These are phyloP conservation scores for Drosophila differens DNA, from an alignment of 2,888 invertebrate species.

Conservation along the genomic window DNA sequence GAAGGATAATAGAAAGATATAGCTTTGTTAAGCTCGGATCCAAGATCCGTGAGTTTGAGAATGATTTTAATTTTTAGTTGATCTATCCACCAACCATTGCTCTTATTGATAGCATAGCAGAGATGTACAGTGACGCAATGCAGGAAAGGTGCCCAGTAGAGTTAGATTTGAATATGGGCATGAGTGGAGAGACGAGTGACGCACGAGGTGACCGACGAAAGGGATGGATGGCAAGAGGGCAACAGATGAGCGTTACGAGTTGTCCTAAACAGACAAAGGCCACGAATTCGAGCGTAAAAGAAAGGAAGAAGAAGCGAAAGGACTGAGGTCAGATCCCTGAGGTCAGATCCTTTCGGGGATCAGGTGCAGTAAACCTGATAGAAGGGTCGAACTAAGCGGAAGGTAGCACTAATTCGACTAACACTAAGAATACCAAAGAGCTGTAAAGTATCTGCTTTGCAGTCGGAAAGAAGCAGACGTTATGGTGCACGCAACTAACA, in stretches of 20 bases:
- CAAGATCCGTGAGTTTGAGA: background rate
- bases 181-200: background rate
- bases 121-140: background rate
- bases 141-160: background rate
- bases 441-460: too few species aligned
- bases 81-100: too few species aligned
- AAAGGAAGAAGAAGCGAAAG: background rate
- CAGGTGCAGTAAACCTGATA: background rate
- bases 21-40: background rate
- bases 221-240: background rate
- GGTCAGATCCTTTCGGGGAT: too few species aligned
- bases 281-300: too few species aligned
- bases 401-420: too few species aligned
- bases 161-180: background rate
- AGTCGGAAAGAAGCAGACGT: too few species aligned
- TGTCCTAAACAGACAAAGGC: too few species aligned
- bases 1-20: background rate
- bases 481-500: too few species aligned
- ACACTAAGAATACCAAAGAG: too few species aligned
- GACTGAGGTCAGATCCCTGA: background rate
- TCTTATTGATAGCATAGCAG: too few species aligned
- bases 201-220: background rate
- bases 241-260: too few species aligned
- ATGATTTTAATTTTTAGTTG: background rate
- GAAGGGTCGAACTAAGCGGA: too few species aligned